phyloP scores from a whole-genome alignment of 1,140 invertebrate species.

The Papilio dardanus region DNA sequence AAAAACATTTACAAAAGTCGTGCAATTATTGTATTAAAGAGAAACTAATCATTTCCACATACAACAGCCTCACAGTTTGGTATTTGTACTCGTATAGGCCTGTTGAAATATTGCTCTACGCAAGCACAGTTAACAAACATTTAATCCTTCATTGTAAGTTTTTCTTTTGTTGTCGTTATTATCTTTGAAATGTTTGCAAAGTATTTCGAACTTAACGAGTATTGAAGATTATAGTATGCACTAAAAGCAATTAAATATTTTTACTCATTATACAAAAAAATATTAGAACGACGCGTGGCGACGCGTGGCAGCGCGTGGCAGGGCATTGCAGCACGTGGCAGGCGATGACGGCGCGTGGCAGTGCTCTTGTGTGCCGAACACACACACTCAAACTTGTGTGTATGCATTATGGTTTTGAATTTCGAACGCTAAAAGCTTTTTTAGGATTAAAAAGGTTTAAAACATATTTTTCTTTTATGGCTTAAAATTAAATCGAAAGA shows the following conservation, averaged over 20 bases:
- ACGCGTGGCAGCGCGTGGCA: constrained; percentile 27
- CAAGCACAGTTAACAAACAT: constrained; percentile 3
- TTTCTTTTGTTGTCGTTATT: background rate
- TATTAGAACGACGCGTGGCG: constrained; percentile 30
- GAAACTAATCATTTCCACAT: background rate
- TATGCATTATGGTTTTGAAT: constrained; percentile 31
- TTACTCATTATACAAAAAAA: constrained; percentile 35
- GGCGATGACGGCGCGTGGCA: background rate
- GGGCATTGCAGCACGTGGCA: background rate
- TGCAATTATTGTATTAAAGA: background rate
- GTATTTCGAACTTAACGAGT: background rate
- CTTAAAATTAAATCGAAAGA: background rate
- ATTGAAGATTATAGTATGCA: constrained; percentile 35
- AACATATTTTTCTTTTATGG: constrained; percentile 34
- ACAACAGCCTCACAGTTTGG: background rate
- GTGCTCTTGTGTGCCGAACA: background rate
- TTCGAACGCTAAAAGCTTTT: constrained; percentile 33
- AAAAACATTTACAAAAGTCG: background rate
- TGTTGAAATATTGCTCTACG: background rate
- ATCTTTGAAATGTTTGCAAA: constrained; percentile 26
- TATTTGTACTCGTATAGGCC: background rate
- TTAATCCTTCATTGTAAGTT: constrained; percentile 17
- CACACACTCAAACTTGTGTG: background rate
- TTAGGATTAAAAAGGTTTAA: constrained; percentile 25
- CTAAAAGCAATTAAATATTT: constrained; percentile 38